These are phyloP conservation scores for Corythoichthys intestinalis DNA, from an alignment of 2,113 vertebrate species.

Conservation along the genomic window DNA sequence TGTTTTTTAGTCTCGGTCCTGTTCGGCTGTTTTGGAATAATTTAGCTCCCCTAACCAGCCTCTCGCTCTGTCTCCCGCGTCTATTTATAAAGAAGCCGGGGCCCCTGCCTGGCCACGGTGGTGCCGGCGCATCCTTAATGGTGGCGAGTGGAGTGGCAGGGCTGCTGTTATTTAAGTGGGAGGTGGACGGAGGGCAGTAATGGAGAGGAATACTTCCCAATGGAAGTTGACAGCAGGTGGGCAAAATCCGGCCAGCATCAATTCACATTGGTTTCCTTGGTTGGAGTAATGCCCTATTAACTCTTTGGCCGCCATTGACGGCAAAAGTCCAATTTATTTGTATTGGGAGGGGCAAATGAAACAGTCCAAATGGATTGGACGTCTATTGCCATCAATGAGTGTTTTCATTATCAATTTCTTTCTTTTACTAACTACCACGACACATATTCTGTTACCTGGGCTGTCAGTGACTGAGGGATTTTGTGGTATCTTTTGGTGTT, in stretches of 20 bases:
- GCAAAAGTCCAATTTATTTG: too few relatives aligned
- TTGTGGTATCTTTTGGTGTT: neutral
- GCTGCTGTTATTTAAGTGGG: slow-evolving; percentile 72
- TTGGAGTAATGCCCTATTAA: too few relatives aligned
- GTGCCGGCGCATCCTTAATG: slow-evolving; percentile 64
- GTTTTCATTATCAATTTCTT: too few relatives aligned
- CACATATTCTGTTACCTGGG: too few relatives aligned
- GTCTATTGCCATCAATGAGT: too few relatives aligned
- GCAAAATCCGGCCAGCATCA: neutral
- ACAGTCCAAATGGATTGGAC: too few relatives aligned
- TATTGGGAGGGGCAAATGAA: too few relatives aligned
- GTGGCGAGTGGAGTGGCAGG: slow-evolving; percentile 60
- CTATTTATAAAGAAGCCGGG: slow-evolving; percentile 68
- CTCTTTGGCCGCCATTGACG: too few relatives aligned
- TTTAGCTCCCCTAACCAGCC: slow-evolving; percentile 67
- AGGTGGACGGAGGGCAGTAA: slow-evolving; percentile 59
- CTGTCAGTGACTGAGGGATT: neutral
- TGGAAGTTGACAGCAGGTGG: slow-evolving; percentile 1
- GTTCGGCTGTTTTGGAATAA: slow-evolving; percentile 73
- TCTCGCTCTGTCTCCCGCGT: slow-evolving; percentile 49
- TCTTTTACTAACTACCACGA: too few relatives aligned
- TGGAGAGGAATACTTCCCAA: slow-evolving; percentile 64
- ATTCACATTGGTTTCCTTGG: too few relatives aligned
- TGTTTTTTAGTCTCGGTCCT: slow-evolving; percentile 45
- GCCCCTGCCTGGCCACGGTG: slow-evolving; percentile 22